These are phyloP conservation scores for Choristoneura fumiferana DNA, from an alignment of 1,140 invertebrate genomes.

Conservation along the genomic window DNA sequence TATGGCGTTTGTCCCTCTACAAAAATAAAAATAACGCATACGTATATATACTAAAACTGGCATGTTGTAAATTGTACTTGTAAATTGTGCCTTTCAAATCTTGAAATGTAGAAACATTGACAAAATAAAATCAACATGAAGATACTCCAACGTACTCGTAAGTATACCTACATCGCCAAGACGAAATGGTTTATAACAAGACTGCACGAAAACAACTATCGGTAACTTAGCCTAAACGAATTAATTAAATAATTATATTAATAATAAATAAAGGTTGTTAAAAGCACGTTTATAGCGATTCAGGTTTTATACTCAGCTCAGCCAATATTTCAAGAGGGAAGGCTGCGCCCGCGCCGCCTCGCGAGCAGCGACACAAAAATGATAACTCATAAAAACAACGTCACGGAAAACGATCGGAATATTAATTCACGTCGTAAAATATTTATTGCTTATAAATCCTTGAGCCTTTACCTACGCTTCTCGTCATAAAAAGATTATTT, in stretches of 20 bases:
- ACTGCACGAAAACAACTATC: too few species aligned
- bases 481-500: conserved; percentile 78
- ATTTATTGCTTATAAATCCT: conserved; percentile 78
- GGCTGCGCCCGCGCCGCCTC: conserved; percentile 44
- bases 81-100: too few species aligned
- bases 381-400: conserved; percentile 77
- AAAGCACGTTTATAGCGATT: conserved; percentile 67
- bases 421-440: conserved; percentile 78
- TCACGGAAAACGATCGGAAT: conserved; percentile 77
- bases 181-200: too few species aligned
- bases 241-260: conserved; percentile 61
- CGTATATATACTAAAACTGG: too few species aligned
- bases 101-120: too few species aligned
- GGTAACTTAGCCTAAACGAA: conserved; percentile 34
- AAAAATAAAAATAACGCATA: too few species aligned
- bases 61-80: too few species aligned
- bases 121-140: too few species aligned
- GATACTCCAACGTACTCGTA: too few species aligned
- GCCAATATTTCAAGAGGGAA: conserved; percentile 57
- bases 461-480: conserved; percentile 76
- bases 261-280: conserved; percentile 63
- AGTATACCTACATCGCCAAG: too few species aligned
- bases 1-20: too few species aligned
- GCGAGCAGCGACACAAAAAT: conserved; percentile 66
- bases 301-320: conserved; percentile 65